Base-by-base conservation (phyloP, 2,797 vertebrate species). In the Synanceia verrucosa region DNA sequence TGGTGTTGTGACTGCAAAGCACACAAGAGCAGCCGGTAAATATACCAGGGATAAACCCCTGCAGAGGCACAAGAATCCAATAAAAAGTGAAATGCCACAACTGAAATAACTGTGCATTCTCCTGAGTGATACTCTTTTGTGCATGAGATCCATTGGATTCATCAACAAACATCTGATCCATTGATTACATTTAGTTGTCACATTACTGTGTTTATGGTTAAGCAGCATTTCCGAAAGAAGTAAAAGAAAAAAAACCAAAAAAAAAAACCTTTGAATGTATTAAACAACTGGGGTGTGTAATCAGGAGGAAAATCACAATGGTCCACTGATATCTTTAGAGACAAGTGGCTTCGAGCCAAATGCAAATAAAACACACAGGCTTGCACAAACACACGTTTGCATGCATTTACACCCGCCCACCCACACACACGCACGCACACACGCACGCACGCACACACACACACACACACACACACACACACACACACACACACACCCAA, bases 1-100 rank as follows among this genome's bases (percentile, higher is more conserved):
- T 99, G 69, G 96, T 97, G 84, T 99, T 99, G 79, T 99, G 98
- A 87, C 98, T 99, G 88, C 3, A 58, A 78, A 91, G 81, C 44
- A 92, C 81, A 93, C 33, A 37, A 69, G 1, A 77, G 52, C 55
- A 78, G 52, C 29, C 39, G 61, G 59, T 58, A 67, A 79, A 73
- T 29, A 70, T 83, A 60, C 56, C 69, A 58, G n/a, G n/a, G n/a
- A n/a, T 13, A 57, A 44, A 53, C 18, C 47, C 44, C n/a, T 16
- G 59, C 6, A 5, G 61, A 50, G 24, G n/a, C n/a, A 67, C 37
- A 44, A 55, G 28, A 1, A 60, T 47, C 62, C 53, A 60, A 76
- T 52, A 57, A 56, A 58, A 70, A n/a, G 24, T 66, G 28, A 37
- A 55, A 34, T 65, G 41, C 1, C 4, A 33, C 65, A 37, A 6